Conservation (phyloP, 2,797 vertebrate genomes). For the Heliangelus exortis region DNA sequence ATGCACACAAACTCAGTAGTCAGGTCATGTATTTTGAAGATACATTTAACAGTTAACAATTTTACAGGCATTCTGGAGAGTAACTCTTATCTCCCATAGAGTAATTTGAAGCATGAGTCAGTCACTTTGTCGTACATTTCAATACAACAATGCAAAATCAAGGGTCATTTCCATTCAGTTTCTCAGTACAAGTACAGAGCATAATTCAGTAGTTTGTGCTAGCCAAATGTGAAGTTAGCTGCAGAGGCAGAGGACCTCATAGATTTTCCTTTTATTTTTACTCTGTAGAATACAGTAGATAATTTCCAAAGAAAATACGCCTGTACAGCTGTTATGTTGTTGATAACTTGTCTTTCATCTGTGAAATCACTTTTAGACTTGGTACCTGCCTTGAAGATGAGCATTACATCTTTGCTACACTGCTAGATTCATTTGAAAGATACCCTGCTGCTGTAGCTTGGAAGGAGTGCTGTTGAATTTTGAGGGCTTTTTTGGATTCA, state of each 20-base stretch:
- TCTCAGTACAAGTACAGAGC: not conserved
- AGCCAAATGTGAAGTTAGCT: not conserved
- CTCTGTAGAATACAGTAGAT: not conserved
- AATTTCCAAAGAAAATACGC: conserved; percentile 49
- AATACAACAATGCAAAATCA: not conserved
- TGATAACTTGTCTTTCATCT: conserved; percentile 61
- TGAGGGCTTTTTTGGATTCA: conserved; percentile 24
- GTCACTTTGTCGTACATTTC: conserved; percentile 25
- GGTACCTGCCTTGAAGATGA: conserved; percentile 9
- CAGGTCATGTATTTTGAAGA: not conserved
- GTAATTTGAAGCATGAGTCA: not conserved
- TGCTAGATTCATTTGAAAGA: conserved; percentile 45
- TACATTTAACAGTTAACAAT: not conserved
- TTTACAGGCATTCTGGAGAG: not conserved
- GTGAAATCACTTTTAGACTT: conserved; percentile 58
- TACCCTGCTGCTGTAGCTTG: not conserved
- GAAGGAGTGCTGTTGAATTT: conserved; percentile 13
- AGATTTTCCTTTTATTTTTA: not conserved
- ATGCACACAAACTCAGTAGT: not conserved
- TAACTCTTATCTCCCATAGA: not conserved
- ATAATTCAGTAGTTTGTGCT: conserved; percentile 20
- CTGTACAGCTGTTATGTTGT: conserved; percentile 5
- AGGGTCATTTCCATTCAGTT: not conserved
- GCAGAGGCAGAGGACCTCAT: not conserved
- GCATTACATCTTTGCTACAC: not conserved